Conservation (phyloP, 2,797 vertebrate genomes). For the Myotis myotis region DNA sequence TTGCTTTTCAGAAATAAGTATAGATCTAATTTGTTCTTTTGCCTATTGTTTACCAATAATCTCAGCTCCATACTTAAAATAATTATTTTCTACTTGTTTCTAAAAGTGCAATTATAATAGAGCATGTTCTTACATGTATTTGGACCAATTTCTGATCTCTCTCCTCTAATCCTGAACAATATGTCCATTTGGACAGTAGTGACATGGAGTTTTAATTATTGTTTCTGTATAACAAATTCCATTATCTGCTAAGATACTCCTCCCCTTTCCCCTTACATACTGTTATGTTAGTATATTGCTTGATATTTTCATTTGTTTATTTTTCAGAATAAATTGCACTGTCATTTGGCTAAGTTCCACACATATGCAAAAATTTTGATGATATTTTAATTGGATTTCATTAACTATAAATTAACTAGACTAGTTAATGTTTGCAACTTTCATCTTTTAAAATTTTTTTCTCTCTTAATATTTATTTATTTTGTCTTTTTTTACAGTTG, state of each 20-base stretch:
- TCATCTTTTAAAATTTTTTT: neutral
- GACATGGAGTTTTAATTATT: neutral
- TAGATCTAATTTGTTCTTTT: neutral
- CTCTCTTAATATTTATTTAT: neutral
- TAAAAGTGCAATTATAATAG: neutral
- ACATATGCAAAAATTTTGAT: neutral
- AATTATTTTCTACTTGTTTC: neutral
- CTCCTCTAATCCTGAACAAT: neutral
- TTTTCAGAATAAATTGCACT: constrained; percentile 44
- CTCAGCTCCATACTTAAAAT: neutral
- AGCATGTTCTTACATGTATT: neutral
- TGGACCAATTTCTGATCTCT: neutral
- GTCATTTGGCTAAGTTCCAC: neutral
- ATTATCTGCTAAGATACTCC: neutral
- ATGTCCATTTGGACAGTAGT: neutral
- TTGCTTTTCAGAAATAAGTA: neutral
- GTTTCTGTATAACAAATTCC: neutral
- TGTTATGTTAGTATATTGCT: neutral
- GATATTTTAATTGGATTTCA: constrained; percentile 36
- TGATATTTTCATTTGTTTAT: constrained; percentile 39
- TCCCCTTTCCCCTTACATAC: neutral
- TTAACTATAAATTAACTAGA: neutral
- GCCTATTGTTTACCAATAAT: neutral
- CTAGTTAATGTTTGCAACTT: neutral
- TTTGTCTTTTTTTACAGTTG: neutral